Percentiles rank a stretch among this genome's conserved stretches.
Evolutionary conservation across 2,797 vertebrate genomes (phyloP).

Genomic region (Acanthis flammea): DNA sequence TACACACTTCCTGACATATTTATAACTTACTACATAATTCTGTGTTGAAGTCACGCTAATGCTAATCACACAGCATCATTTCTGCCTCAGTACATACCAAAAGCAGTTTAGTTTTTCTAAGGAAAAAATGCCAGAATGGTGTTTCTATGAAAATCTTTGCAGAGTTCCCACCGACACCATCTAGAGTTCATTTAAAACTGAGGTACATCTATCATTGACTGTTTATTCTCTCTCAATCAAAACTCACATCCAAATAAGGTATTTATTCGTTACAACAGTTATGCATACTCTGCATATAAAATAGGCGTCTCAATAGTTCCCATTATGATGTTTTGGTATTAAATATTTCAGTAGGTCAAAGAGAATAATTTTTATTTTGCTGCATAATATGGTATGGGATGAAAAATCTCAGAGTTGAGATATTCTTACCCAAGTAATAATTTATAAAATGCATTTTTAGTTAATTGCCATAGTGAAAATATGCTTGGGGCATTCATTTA

Average conservation of each 20-base stretch:
- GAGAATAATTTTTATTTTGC: neutral
- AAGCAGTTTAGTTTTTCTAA: neutral
- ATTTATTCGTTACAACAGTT: conserved; percentile 41
- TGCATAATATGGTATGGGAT: neutral
- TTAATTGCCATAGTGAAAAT: neutral
- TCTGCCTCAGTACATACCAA: neutral
- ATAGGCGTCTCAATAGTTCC: neutral
- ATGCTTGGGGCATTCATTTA: neutral
- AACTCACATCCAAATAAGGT: neutral
- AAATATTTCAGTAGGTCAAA: neutral
- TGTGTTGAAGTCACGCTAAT: neutral
- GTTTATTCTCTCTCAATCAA: neutral
- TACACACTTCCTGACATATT: rapidly evolving
- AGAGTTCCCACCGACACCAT: neutral
- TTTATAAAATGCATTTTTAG: neutral
- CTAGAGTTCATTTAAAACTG: neutral
- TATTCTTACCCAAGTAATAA: neutral
- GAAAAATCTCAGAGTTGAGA: neutral
- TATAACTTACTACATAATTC: neutral
- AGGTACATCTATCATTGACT: neutral
- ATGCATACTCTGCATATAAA: neutral
- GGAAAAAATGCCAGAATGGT: neutral
- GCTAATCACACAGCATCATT: neutral
- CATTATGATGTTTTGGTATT: neutral
- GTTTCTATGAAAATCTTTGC: neutral